Evolutionary conservation across 2,113 vertebrate genomes (phyloP).

Genomic region (Rafetus swinhoei): DNA sequence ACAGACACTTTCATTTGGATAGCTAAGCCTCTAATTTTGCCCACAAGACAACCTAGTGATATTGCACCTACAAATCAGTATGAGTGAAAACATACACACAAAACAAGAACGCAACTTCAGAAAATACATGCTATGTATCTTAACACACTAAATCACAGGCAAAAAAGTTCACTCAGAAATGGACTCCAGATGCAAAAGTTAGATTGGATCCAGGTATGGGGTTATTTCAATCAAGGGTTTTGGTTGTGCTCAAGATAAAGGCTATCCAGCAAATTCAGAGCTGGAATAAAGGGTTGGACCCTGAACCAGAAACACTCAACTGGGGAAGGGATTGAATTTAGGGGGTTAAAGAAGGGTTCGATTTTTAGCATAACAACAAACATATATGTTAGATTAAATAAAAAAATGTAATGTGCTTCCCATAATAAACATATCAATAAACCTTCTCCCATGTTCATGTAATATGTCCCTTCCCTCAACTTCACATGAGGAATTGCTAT

Average conservation of each 20-base stretch:
- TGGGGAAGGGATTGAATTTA: accelerated
- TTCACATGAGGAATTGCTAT: accelerated
- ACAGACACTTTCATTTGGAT: accelerated
- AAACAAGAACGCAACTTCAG: not conserved
- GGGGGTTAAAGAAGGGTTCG: not conserved
- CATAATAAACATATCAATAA: accelerated
- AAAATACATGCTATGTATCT: not conserved
- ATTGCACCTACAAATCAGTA: not conserved
- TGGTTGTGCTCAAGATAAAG: accelerated
- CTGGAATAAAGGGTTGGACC: accelerated
- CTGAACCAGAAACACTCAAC: accelerated
- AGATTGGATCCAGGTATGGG: not conserved
- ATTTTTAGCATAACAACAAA: not conserved
- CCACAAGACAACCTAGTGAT: not conserved
- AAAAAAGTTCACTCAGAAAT: accelerated
- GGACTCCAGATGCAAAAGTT: not conserved
- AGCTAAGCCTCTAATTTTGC: not conserved
- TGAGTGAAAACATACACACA: not conserved
- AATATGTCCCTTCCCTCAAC: not conserved
- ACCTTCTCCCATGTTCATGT: not conserved
- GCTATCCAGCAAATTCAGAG: not conserved
- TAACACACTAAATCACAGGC: not conserved
- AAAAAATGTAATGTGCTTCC: not conserved
- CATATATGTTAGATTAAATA: not conserved
- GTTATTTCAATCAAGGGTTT: accelerated